These are phyloP conservation scores for Vulpes vulpes DNA, from an alignment of 2,113 vertebrate genomes.

Conservation along the genomic window DNA sequence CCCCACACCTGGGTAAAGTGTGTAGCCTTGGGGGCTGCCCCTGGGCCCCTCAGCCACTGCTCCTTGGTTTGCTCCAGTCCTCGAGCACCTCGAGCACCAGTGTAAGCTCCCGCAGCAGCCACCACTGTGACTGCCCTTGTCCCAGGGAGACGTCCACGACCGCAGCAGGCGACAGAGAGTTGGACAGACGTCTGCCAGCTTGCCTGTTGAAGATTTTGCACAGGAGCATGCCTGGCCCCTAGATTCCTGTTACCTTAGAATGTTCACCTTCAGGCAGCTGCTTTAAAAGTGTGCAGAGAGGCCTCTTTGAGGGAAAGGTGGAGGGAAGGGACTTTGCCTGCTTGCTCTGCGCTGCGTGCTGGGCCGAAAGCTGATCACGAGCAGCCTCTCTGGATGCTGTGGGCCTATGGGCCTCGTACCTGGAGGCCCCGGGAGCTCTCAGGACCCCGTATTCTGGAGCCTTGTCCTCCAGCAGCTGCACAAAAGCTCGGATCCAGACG, in stretches of 20 bases:
- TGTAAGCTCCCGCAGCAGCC: neutral
- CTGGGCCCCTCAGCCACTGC: neutral
- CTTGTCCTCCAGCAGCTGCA: neutral
- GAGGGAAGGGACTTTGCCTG: neutral
- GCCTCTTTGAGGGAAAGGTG: neutral
- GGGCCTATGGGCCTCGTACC: too few relatives aligned
- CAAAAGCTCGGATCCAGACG: too few relatives aligned
- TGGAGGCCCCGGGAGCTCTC: neutral
- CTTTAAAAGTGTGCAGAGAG: neutral
- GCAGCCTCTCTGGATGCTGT: neutral
- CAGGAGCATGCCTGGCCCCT: neutral
- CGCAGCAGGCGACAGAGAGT: neutral
- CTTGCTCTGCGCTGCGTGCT: neutral
- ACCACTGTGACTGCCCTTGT: too few relatives aligned
- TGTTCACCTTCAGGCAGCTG: too few relatives aligned
- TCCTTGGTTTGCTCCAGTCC: neutral
- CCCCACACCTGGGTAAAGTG: slow-evolving; percentile 5
- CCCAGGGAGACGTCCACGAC: neutral
- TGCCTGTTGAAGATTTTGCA: neutral
- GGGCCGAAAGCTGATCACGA: neutral
- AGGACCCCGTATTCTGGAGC: neutral
- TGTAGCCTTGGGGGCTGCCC: neutral
- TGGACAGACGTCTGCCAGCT: neutral
- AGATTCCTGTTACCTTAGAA: neutral
- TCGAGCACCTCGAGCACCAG: neutral